Base-by-base conservation (phyloP, 2,888 invertebrate genomes). In the Drosophila antonietae region DNA sequence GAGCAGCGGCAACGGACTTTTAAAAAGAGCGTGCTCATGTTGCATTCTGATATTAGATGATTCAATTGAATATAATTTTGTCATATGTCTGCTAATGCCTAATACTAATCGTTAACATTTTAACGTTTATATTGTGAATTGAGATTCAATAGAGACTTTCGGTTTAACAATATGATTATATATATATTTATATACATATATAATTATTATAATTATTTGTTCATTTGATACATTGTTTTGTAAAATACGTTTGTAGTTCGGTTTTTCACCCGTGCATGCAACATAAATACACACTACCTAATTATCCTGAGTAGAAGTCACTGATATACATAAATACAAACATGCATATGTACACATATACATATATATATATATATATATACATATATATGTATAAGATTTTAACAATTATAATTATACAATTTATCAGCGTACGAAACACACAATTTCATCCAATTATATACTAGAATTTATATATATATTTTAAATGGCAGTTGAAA, bases 71-170 rank as follows among this genome's bases (percentile, higher is more conserved):
- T 41, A 55, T 67, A 65, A 56, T 57, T 78, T 66, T 46, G 44
- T 66, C 62, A 63, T 53, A 63, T 65, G 12, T 62, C 49, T 73
- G 66, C 59, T 46, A 15, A 58, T 67, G 65, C 75, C 74, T 79
- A 66, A 79, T 39, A 68, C 43, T 61, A 57, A 75, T 70, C 69
- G 65, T 78, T 78, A 35, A 31, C 68, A 47, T 58, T 44, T 80
- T 71, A 62, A 75, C 76, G 66, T 71, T 68, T 68, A 73, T 46
- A 73, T 70, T 68, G 65, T 77, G 67, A 78, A 77, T 87, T 89
- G 83, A 83, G 83, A 83, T 83, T 83, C 75, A 81, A 81, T 52
- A 73, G 77, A 88, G 89, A 86, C 87, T 87, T 87, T 60, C 62
- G 68, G 68, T 52, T 78, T 68, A 62, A 70, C 61, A 68, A 62